phyloP scores from a whole-genome alignment of 23 tunicate genomes.

The Botrylloides violaceus region DNA sequence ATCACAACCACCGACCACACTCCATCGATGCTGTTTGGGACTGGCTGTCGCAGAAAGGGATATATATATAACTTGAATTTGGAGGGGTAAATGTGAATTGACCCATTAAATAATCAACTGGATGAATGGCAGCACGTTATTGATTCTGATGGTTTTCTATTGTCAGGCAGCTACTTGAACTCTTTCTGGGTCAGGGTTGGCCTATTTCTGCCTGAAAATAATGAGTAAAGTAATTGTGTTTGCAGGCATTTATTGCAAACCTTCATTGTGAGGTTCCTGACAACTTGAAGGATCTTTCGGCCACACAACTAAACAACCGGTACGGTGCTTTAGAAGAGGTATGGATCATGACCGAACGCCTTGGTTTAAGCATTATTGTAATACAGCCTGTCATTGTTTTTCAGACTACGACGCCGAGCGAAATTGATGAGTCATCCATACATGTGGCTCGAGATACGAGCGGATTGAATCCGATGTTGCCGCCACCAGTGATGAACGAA shows the following conservation, averaged over 20 bases:
- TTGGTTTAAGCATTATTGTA: not conserved
- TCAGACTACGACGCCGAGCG: slow-evolving; percentile 8
- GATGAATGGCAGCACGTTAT: too few species aligned
- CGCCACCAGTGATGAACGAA: slow-evolving; percentile 5
- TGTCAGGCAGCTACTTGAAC: too few species aligned
- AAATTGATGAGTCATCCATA: slow-evolving; percentile 27
- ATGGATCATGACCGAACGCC: not conserved
- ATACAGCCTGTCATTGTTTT: not conserved
- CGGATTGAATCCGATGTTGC: not conserved
- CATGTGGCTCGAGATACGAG: slow-evolving; percentile 27
- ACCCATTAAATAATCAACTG: too few species aligned
- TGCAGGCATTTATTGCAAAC: slow-evolving; percentile 51
- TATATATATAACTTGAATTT: too few species aligned
- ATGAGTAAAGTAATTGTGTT: too few species aligned
- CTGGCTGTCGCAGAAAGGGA: too few species aligned
- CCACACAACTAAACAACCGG: slow-evolving; percentile 59
- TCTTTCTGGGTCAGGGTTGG: not conserved
- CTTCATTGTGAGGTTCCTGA: slow-evolving; percentile 52
- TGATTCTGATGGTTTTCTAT: too few species aligned
- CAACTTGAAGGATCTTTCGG: slow-evolving; percentile 51
- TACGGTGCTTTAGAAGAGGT: slow-evolving; percentile 23
- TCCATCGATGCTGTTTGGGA: too few species aligned
- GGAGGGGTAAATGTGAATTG: too few species aligned
- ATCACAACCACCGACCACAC: too few species aligned
- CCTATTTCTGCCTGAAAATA: not conserved